phyloP scores from a whole-genome alignment of 1,140 invertebrate species.

The Drosophila repletoides region DNA sequence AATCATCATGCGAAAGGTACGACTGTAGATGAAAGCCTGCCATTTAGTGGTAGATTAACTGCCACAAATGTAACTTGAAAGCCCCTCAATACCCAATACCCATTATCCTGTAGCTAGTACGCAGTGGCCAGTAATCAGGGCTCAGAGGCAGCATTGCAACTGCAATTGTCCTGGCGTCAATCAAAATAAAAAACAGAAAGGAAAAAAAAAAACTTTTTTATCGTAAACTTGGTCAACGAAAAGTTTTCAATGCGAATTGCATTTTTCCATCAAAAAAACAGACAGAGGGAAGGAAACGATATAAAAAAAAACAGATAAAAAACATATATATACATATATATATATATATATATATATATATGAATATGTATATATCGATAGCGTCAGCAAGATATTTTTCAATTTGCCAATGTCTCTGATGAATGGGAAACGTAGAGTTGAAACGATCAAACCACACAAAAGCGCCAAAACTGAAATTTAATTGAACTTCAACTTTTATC shows the following conservation, averaged over 20 bases:
- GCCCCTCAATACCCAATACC: no score
- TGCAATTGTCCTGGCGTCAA: slow-evolving; percentile 31
- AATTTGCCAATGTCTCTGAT: slow-evolving; percentile 52
- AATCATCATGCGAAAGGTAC: slow-evolving; percentile 32
- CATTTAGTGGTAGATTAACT: slow-evolving; percentile 67
- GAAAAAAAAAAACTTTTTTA: slow-evolving; percentile 8
- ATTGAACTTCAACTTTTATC: slow-evolving; percentile 70
- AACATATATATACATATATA: no score
- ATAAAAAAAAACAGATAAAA: background rate
- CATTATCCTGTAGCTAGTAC: background rate
- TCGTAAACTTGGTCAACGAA: slow-evolving; percentile 48
- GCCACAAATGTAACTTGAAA: no score
- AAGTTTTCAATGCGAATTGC: slow-evolving; percentile 69
- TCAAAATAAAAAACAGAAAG: slow-evolving; percentile 15
- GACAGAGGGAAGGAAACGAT: background rate
- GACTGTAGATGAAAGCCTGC: slow-evolving; percentile 37
- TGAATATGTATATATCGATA: slow-evolving; percentile 47
- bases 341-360: no score
- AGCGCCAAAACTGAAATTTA: slow-evolving; percentile 52
- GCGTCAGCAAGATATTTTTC: slow-evolving; percentile 59
- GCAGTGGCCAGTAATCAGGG: background rate
- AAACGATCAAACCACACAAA: slow-evolving; percentile 28
- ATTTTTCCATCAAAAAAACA: slow-evolving; percentile 64
- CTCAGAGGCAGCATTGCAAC: background rate
- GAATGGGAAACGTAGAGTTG: no score